Evolutionary conservation across 2,888 invertebrate genomes (phyloP).

Genomic region (Sisyra nigra): DNA sequence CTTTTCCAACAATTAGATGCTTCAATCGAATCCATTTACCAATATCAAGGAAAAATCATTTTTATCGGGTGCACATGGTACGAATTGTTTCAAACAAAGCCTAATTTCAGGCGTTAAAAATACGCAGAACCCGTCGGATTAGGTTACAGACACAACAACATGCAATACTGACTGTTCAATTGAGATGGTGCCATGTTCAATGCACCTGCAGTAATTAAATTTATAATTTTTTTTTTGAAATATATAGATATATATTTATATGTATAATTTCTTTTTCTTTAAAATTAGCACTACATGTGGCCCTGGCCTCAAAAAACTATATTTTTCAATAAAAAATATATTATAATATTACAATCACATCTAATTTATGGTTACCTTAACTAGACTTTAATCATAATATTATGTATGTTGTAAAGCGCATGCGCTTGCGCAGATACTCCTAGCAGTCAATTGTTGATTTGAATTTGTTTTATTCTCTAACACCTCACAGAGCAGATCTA

Average conservation of each 20-base stretch:
- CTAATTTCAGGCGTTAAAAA: too few species aligned
- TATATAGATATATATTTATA: not conserved
- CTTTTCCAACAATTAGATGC: too few species aligned
- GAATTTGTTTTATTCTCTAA: not conserved
- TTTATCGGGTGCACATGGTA: too few species aligned
- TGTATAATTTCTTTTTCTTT: constrained; percentile 2
- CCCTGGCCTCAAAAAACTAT: constrained; percentile 6
- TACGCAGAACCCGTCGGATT: too few species aligned
- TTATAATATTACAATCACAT: constrained; percentile 8
- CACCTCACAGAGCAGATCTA: not conserved
- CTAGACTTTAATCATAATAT: constrained; percentile 6
- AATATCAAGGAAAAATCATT: too few species aligned
- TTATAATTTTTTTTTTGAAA: constrained; percentile 1
- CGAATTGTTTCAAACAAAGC: too few species aligned
- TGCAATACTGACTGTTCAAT: constrained; percentile 7
- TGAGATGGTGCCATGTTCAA: constrained; percentile 2
- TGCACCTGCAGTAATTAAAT: not conserved
- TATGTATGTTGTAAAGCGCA: constrained; percentile 3
- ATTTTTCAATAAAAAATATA: constrained; percentile 8
- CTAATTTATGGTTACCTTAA: constrained; percentile 7
- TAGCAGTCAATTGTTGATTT: constrained; percentile 8
- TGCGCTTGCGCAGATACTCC: constrained; percentile 4
- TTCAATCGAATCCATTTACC: too few species aligned
- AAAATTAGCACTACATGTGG: constrained; percentile 5
- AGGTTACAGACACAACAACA: constrained; percentile 5